Conservation (phyloP, 2,113 vertebrate genomes). For the Lamprologus sp. region DNA sequence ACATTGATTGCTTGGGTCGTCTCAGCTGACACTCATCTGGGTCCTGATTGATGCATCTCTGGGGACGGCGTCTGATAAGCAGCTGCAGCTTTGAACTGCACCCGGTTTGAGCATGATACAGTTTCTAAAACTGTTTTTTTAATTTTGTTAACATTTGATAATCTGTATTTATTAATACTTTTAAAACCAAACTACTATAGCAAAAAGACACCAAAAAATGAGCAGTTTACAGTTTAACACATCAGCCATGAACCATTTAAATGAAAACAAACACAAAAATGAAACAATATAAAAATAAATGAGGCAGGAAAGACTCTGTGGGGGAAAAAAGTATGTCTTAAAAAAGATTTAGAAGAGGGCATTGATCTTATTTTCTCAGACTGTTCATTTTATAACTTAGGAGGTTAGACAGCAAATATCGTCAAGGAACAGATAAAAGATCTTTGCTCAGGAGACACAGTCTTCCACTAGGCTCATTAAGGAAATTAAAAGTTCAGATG, state of each 20-base stretch:
- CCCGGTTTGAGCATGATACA: neutral
- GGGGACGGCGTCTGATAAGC: neutral
- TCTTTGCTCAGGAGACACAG: rapidly evolving
- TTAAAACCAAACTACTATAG: neutral
- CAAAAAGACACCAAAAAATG: neutral
- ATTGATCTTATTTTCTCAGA: neutral
- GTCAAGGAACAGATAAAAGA: neutral
- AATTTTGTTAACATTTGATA: neutral
- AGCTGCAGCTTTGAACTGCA: neutral
- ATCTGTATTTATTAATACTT: neutral
- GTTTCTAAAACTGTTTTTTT: rapidly evolving
- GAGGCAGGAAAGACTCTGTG: neutral
- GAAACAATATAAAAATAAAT: neutral
- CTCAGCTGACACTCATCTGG: neutral
- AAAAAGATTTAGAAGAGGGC: neutral
- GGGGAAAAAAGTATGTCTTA: neutral
- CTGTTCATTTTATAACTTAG: neutral
- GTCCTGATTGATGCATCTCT: neutral
- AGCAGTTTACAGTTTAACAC: neutral
- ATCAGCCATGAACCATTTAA: neutral
- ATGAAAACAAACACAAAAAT: neutral
- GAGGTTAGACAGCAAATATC: neutral
- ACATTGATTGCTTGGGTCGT: conserved; percentile 9
- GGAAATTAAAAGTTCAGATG: neutral
- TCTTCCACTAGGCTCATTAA: neutral